Percentiles rank a stretch among this genome's conserved stretches.
phyloP scores from a whole-genome alignment of 2,113 vertebrate genomes.

The Pungitius pungitius region DNA sequence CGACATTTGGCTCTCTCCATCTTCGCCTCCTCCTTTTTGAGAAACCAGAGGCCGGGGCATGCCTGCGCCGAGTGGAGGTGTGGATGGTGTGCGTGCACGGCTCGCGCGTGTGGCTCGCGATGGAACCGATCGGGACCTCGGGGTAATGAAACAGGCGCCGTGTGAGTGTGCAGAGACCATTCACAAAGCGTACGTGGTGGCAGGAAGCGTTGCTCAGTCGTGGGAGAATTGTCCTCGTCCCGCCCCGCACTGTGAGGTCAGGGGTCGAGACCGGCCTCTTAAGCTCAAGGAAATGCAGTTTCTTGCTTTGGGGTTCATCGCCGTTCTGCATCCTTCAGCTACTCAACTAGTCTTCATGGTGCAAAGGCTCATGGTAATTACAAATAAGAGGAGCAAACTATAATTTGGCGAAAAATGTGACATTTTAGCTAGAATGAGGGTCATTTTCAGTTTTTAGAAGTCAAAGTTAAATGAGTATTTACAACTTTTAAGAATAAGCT shows the following conservation, averaged over 20 bases:
- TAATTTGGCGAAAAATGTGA: too few species aligned
- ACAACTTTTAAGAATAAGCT: conserved; percentile 2
- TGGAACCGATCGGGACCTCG: conserved; percentile 35
- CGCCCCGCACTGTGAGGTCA: conserved; percentile 26
- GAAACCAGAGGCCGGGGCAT: conserved; percentile 15
- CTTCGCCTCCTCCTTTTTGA: conserved; percentile 19
- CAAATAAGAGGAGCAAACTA: background rate
- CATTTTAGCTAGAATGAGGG: too few species aligned
- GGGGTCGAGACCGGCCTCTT: conserved; percentile 12
- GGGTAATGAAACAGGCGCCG: conserved; percentile 37
- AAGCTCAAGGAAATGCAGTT: background rate
- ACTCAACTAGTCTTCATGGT: background rate
- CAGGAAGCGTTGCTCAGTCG: background rate
- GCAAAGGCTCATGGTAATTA: too few species aligned
- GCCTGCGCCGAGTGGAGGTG: conserved; percentile 24
- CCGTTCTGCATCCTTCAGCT: background rate
- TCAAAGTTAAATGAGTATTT: conserved; percentile 20
- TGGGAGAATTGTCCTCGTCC: conserved; percentile 13
- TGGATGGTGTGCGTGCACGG: conserved; percentile 17
- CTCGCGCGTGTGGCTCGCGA: conserved; percentile 34
- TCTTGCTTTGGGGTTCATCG: background rate
- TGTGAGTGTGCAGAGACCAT: conserved; percentile 42
- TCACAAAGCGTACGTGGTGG: background rate
- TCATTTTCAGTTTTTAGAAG: conserved; percentile 21
- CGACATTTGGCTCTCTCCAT: conserved; percentile 29